Conservation (phyloP, 2,113 vertebrate genomes). For the Oncorhynchus gorbuscha region DNA sequence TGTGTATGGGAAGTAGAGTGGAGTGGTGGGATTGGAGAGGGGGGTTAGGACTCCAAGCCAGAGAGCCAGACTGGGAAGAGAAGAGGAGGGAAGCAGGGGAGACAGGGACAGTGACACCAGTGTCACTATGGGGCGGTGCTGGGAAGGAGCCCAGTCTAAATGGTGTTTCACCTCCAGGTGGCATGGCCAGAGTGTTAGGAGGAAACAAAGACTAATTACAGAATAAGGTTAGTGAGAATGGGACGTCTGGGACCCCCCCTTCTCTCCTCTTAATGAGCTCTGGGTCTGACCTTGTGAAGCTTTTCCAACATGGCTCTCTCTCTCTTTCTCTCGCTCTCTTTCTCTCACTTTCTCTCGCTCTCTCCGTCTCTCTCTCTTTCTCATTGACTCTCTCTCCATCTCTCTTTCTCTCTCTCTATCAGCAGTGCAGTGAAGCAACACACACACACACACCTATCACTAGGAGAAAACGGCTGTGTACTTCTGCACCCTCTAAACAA, state of each 20-base stretch:
- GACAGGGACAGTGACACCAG: too few species aligned
- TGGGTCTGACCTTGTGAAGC: slow-evolving; percentile 59
- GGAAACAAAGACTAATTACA: slow-evolving; percentile 61
- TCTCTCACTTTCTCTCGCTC: neutral
- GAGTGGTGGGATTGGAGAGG: neutral
- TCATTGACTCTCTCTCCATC: too few species aligned
- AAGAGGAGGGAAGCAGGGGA: neutral
- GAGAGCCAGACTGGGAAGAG: too few species aligned
- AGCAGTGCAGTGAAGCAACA: too few species aligned
- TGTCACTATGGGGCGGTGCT: too few species aligned
- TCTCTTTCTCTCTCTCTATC: too few species aligned
- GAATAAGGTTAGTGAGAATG: slow-evolving; percentile 62
- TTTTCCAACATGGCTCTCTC: neutral
- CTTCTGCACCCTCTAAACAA: neutral
- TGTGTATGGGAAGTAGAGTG: neutral
- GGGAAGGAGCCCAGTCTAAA: neutral
- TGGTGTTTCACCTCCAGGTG: neutral
- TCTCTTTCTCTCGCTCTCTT: neutral
- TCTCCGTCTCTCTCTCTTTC: neutral
- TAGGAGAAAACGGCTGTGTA: neutral
- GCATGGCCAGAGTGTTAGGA: neutral
- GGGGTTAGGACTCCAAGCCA: too few species aligned
- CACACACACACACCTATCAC: neutral
- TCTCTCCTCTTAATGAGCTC: slow-evolving; percentile 59
- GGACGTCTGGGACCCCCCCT: slow-evolving; percentile 50